Evolutionary conservation across 2,888 invertebrate genomes (phyloP).

Genomic region (Acanthosepion pharaonis): DNA sequence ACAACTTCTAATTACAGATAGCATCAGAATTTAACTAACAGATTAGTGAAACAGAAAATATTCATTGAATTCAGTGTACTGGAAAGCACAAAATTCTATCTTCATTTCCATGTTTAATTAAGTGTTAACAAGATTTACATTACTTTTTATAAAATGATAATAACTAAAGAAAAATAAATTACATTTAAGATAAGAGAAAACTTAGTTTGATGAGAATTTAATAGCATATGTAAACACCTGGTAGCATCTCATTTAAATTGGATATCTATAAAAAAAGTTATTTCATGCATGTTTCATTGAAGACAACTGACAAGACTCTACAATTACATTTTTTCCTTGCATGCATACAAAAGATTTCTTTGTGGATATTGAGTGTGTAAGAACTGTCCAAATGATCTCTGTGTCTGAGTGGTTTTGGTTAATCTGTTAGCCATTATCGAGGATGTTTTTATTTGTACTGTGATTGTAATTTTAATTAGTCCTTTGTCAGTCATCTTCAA

Average conservation of each 20-base stretch:
- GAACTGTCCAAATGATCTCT: no score
- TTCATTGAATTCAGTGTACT: not conserved
- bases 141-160: not conserved
- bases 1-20: not conserved
- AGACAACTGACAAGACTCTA: no score
- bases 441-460: no score
- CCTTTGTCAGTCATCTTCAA: no score
- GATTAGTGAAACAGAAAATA: not conserved
- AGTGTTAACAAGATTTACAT: not conserved
- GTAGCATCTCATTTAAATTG: not conserved
- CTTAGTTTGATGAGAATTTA: not conserved
- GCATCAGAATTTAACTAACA: not conserved
- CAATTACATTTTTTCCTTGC: no score
- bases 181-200: not conserved
- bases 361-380: no score
- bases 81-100: not conserved
- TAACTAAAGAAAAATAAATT: not conserved
- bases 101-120: not conserved
- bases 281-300: no score
- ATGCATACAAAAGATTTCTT: no score
- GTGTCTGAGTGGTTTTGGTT: no score
- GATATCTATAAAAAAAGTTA: not conserved
- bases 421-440: no score
- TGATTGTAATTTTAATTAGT: no score
- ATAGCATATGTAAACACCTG: not conserved